Evolutionary conservation across 2,888 invertebrate genomes (phyloP).

Genomic region (Biston stratarius): DNA sequence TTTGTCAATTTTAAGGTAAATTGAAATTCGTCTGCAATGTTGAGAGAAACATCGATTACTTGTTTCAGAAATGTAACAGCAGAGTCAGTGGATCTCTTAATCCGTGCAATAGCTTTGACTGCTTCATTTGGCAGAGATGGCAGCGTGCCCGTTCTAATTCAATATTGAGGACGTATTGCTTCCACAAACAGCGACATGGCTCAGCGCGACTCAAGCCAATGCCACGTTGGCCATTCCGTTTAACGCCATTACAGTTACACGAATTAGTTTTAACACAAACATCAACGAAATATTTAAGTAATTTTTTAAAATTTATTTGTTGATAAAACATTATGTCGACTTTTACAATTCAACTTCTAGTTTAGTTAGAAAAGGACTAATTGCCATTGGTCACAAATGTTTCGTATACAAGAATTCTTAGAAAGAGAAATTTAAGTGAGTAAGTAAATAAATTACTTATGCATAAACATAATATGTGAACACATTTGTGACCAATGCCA

Average conservation of each 20-base stretch:
- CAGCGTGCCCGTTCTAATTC: conserved; percentile 38
- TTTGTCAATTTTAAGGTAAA: no score
- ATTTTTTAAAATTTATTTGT: no score
- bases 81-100: conserved; percentile 27
- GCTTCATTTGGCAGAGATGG: conserved; percentile 39
- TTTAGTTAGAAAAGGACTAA: no score
- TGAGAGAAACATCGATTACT: not conserved
- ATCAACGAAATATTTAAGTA: not conserved
- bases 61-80: conserved; percentile 12
- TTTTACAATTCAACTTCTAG: no score
- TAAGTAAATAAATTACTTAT: no score
- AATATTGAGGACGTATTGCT: conserved; percentile 36
- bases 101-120: conserved; percentile 33
- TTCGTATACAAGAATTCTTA: no score
- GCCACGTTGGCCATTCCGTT: conserved; percentile 5
- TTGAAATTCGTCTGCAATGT: not conserved
- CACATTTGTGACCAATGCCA: no score
- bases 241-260: conserved; percentile 12
- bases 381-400: no score
- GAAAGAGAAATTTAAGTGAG: no score
- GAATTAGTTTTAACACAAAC: not conserved
- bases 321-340: no score
- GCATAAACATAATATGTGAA: no score
- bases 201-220: conserved; percentile 17
- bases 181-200: conserved; percentile 26